phyloP scores from a whole-genome alignment of 1,140 invertebrate genomes.

The Rhynchophorus ferrugineus region DNA sequence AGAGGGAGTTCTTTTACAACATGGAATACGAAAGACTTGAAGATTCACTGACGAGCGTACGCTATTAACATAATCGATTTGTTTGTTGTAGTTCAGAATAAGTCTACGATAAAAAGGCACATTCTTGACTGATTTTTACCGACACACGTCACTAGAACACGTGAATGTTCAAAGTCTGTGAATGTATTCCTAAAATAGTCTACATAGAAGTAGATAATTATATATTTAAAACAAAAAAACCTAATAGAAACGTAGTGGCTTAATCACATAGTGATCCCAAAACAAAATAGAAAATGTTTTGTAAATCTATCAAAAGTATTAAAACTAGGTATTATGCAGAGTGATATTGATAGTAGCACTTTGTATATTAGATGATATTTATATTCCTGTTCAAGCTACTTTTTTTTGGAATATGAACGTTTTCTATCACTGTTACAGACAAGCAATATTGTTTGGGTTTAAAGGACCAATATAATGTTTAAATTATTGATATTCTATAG shows the following conservation, averaged over 20 bases:
- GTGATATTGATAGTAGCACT: background rate
- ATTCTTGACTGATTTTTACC: no score
- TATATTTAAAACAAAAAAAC: no score
- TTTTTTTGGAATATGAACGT: background rate
- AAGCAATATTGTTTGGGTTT: background rate
- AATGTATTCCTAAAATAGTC: no score
- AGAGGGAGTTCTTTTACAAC: no score
- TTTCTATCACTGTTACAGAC: background rate
- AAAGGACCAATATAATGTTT: background rate
- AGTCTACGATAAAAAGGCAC: no score
- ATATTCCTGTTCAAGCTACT: background rate
- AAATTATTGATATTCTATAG: background rate
- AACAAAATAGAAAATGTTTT: constrained; percentile 2
- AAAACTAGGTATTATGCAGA: background rate
- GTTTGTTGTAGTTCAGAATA: no score
- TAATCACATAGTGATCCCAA: constrained; percentile 10
- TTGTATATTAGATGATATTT: background rate
- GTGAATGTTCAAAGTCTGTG: no score
- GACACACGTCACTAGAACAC: no score
- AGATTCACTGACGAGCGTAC: no score
- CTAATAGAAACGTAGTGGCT: constrained; percentile 9
- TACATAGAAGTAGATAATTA: background rate
- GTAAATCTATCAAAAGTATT: background rate
- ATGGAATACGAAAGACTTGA: no score
- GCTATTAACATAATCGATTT: no score